Conservation (phyloP, 2,797 vertebrate genomes). For the Cuculus canorus region DNA sequence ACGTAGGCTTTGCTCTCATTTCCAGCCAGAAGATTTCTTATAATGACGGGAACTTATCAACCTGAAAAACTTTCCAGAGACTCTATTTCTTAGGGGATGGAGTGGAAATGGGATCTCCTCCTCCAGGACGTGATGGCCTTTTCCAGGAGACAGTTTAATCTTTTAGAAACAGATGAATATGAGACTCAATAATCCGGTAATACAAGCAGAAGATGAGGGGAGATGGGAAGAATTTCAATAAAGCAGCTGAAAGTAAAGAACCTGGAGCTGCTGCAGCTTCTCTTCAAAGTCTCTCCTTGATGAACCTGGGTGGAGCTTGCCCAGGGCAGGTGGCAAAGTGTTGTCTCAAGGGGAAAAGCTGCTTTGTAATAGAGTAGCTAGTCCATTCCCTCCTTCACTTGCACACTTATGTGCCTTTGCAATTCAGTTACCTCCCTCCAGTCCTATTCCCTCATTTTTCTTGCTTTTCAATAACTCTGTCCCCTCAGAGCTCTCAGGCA, state of each 20-base stretch:
- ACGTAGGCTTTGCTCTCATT: background rate
- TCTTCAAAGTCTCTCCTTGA: background rate
- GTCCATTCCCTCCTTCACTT: background rate
- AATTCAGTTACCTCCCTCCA: background rate
- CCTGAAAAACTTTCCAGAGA: conserved; percentile 10
- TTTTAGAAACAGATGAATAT: conserved; percentile 76
- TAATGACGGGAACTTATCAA: background rate
- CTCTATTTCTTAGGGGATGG: conserved; percentile 40
- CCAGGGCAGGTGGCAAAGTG: background rate
- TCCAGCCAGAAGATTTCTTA: conserved; percentile 14
- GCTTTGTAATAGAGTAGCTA: background rate
- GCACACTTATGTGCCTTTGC: background rate
- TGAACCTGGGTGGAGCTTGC: background rate
- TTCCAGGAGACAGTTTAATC: conserved; percentile 78
- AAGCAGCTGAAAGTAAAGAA: background rate
- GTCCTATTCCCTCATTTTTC: background rate
- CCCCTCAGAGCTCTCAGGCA: background rate
- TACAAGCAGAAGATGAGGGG: conserved; percentile 60
- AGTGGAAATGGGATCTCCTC: conserved; percentile 67
- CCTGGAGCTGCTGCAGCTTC: background rate
- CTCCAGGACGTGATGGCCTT: conserved; percentile 74
- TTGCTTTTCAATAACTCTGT: background rate
- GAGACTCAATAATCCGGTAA: conserved; percentile 68
- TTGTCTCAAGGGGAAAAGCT: background rate
- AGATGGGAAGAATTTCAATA: conserved; percentile 74